Evolutionary conservation across 2,797 vertebrate species (phyloP), one percentile per base, ranked within the genome.

Genomic region (Gallinago stenura): DNA sequence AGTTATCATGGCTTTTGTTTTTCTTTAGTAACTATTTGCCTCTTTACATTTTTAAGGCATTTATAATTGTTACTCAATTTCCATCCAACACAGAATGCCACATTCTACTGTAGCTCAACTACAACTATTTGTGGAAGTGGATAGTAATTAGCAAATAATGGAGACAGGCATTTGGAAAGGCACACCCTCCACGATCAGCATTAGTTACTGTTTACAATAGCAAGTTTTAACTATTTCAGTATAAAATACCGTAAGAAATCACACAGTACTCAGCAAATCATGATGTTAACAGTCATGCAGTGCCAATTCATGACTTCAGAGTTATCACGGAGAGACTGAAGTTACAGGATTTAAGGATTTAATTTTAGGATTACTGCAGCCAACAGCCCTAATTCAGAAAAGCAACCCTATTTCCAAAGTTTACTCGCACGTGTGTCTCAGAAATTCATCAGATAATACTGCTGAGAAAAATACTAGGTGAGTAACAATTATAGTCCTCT

Each of bases 111-210:
- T 51, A 93, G 73, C 30, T 91, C 54, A 93, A 56, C 72, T 91
- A 78, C 69, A 94, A 68, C 86, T 94, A 94, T 94, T 93, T 95
- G 90, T 94, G 94, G 91, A 97, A 94, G 57, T 10, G 22, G 82
- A 92, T 4, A 72, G 43, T 69, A 92, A 96, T 87, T 89, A 85
- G 46, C 77, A 93, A 95, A 95, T 94, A 97, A 95, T 73, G 35
- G 57, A 95, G 79, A 83, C 30, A 17, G 60, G 83, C 93, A 90
- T 87, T 90, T 85, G 91, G 62, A 35, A 89, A 95, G 91, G 88
- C 91, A 94, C 82, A 87, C 72, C 91, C 94, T 97, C 64, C 25
- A 75, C 14, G 7, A 80, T 39, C 73, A 81, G 50, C 58, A 60
- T 35, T 66, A 66, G 73, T n/a, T 91, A 73, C 53, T 35, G 9